Conservation (phyloP, 2,888 invertebrate species). For the Eupithecia pulchellata region DNA sequence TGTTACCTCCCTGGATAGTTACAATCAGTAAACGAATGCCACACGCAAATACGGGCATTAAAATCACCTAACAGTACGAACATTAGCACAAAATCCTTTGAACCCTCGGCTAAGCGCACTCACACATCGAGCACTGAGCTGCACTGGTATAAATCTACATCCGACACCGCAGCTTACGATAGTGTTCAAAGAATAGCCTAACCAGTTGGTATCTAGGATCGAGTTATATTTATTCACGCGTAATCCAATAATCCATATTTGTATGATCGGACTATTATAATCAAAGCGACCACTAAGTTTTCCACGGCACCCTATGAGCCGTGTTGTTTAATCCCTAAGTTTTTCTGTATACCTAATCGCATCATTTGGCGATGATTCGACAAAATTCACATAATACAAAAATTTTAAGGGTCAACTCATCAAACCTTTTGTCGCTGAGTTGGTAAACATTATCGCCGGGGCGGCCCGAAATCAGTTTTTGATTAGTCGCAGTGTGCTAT, state of each 20-base stretch:
- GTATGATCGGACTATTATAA: not conserved
- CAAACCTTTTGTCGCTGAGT: too few species aligned
- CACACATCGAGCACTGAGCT: slow-evolving; percentile 8
- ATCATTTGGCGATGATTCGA: too few species aligned
- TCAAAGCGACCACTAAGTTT: not conserved
- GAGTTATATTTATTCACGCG: not conserved
- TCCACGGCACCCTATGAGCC: not conserved
- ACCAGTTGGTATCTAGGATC: not conserved
- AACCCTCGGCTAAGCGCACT: slow-evolving; percentile 9
- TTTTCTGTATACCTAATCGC: not conserved
- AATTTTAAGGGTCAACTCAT: too few species aligned
- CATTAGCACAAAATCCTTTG: slow-evolving; percentile 21
- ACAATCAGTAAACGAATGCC: not conserved
- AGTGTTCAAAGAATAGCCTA: not conserved
- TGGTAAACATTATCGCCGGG: too few species aligned
- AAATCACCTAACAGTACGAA: slow-evolving; percentile 6
- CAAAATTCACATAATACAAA: too few species aligned
- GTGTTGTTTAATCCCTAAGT: not conserved
- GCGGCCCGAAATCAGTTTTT: too few species aligned
- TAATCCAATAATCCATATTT: not conserved
- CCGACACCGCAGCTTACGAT: slow-evolving; percentile 12
- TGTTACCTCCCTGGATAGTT: not conserved
- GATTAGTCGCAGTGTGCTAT: too few species aligned
- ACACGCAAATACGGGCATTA: not conserved
- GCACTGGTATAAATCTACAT: slow-evolving; percentile 22